Percentiles rank a stretch among this genome's conserved stretches.
Conservation (phyloP, 2,113 vertebrate species). For the Gymnocephalus cernua region DNA sequence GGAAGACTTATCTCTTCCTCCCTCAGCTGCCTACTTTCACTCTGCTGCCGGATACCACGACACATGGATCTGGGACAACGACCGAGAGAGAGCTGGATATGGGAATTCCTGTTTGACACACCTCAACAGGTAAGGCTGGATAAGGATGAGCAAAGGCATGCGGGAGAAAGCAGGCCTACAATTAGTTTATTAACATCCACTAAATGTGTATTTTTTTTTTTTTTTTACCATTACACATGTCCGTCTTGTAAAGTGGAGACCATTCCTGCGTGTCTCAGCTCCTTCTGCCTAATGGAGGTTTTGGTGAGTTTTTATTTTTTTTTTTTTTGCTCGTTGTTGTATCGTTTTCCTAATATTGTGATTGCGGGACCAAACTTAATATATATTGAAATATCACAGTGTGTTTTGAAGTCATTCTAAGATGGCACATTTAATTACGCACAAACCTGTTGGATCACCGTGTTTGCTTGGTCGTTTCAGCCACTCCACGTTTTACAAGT, state of each 20-base stretch:
- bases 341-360: background rate
- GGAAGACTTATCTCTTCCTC: constrained; percentile 29
- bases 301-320: too few relatives aligned
- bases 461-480: background rate
- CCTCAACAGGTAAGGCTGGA: constrained; percentile 50
- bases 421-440: background rate
- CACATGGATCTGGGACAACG: constrained; percentile 15
- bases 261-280: too few relatives aligned
- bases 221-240: background rate
- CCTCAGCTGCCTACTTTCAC: constrained; percentile 14
- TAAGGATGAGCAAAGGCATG: background rate
- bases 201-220: background rate
- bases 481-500: background rate
- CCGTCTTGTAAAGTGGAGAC: background rate
- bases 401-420: background rate
- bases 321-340: too few relatives aligned
- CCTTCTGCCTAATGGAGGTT: background rate
- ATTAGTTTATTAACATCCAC: too few relatives aligned
- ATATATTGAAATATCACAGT: background rate
- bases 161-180: background rate
- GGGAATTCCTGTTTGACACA: background rate
- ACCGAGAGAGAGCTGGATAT: background rate
- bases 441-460: background rate
- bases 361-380: background rate
- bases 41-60: background rate